These are phyloP conservation scores for Strigamia transsilvanica DNA, from an alignment of 2,888 invertebrate species.

Conservation along the genomic window DNA sequence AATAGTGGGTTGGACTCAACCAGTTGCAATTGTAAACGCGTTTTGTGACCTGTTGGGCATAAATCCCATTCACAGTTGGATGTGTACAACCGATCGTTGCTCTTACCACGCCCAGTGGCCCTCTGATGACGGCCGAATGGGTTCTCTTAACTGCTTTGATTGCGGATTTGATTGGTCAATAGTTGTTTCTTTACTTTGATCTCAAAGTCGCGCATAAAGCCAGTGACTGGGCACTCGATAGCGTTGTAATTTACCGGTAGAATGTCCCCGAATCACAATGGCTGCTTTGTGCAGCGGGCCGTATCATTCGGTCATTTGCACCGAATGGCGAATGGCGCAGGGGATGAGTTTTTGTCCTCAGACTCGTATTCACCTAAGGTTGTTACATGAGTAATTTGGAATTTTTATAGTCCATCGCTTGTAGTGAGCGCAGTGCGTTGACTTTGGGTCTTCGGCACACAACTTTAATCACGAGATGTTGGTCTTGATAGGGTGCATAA, in stretches of 20 bases:
- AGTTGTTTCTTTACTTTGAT: not conserved
- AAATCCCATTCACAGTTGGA: conserved; percentile 9
- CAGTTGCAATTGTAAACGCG: conserved; percentile 25
- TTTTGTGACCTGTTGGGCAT: conserved; percentile 11
- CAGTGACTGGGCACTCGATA: too few relatives aligned
- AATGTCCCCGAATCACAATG: not conserved
- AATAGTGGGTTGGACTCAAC: conserved; percentile 25
- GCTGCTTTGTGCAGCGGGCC: not conserved
- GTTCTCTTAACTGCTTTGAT: not conserved
- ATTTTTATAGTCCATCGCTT: not conserved
- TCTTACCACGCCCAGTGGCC: conserved; percentile 6
- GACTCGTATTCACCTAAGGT: not conserved
- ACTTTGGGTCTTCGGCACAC: not conserved
- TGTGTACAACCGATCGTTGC: not conserved
- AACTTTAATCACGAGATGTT: not conserved
- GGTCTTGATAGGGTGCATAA: not conserved
- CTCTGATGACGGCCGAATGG: not conserved
- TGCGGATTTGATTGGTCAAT: not conserved
- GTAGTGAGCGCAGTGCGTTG: not conserved
- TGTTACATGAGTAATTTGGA: conserved; percentile 23
- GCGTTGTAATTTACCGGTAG: not conserved
- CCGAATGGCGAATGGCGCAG: not conserved
- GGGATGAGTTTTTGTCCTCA: not conserved
- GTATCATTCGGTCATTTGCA: conserved; percentile 17
- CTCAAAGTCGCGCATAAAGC: too few relatives aligned